A percentile compares a stretch with the other conserved stretches of the same genome.
phyloP scores from a whole-genome alignment of 2,888 invertebrate species.

The Caenorhabditis japonica region DNA sequence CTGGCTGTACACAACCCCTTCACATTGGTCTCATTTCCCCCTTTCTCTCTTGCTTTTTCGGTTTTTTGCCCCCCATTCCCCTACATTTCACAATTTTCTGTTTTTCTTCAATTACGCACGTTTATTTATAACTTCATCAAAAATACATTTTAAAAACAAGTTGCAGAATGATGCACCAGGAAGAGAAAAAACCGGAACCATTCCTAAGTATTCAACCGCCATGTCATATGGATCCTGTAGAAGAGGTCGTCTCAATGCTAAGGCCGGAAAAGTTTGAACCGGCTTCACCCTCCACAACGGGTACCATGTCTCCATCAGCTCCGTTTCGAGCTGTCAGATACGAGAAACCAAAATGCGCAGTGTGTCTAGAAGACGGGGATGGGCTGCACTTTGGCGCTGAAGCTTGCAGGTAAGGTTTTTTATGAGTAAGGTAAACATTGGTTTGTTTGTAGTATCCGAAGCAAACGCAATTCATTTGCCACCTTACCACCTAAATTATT shows the following conservation, averaged over 20 bases:
- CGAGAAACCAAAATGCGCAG: conserved; percentile 25
- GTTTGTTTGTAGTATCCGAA: no score
- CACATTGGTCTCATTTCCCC: not conserved
- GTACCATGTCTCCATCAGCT: not conserved
- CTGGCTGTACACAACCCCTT: conserved; percentile 1
- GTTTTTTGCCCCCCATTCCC: no score
- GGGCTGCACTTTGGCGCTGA: conserved; percentile 58
- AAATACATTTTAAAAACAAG: no score
- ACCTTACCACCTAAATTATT: not conserved
- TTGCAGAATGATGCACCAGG: not conserved
- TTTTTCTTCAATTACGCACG: no score
- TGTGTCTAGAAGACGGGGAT: conserved; percentile 53
- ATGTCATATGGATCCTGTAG: no score
- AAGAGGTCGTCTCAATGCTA: not conserved
- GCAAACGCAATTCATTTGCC: no score
- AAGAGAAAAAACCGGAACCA: conserved; percentile 4
- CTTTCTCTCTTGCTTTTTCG: not conserved
- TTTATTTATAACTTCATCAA: no score
- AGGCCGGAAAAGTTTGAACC: not conserved
- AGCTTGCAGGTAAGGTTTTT: conserved; percentile 39
- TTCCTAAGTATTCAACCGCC: conserved; percentile 8
- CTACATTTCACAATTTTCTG: no score
- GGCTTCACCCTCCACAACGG: not conserved
- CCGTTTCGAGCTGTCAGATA: not conserved
- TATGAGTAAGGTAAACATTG: not conserved